Evolutionary conservation across 1,140 invertebrate species (phyloP), one percentile per base, ranked within the genome.

Genomic region (Cecropterus lyciades): DNA sequence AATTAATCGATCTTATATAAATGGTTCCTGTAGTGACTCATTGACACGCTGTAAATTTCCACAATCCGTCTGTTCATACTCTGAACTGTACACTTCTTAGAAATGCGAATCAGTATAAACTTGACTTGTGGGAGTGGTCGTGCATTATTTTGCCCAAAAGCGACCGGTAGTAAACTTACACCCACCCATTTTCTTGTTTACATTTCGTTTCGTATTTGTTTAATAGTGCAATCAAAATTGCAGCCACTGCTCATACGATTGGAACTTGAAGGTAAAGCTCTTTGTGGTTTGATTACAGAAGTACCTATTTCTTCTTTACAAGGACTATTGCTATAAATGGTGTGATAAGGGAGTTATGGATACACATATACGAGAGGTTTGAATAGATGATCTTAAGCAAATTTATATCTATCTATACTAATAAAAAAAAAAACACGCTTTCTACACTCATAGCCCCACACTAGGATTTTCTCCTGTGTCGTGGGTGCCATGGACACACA

Each of bases 31-130:
- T 53, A 40, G 17, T 55, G 30, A 42, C 16, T 56, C 53, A 56
- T 56, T 56, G 53, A 56, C 16, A 17, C 30, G 16, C 11, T 13
- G 16, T 42, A 42, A 40, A 56, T 56, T 56, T 56, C 53, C 53
- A 42, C 53, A 24, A 42, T 20, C 15, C 33, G 16, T 56, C 10
- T 40, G 33, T 42, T 53, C 30, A 17, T 37, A 40, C 30, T 20
- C 16, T 1, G 33, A 13, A 16, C n/a, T n/a, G n/a, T n/a, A 55
- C 52, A 13, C 33, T 55, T 55, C 52, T 55, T 42, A 42, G 52
- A 55, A 55, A 55, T 13, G 16, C 15, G 46, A 49, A 13, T 49
- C 24, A 49, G 17, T 24, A 49, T 49, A 49, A 49, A 49, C 20
- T 11, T 49, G 17, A 49, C 4, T 20, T 27, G 17, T 24, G 3